Evolutionary conservation across 2,113 vertebrate species (phyloP).

Genomic region (Eptatretus burgeri): DNA sequence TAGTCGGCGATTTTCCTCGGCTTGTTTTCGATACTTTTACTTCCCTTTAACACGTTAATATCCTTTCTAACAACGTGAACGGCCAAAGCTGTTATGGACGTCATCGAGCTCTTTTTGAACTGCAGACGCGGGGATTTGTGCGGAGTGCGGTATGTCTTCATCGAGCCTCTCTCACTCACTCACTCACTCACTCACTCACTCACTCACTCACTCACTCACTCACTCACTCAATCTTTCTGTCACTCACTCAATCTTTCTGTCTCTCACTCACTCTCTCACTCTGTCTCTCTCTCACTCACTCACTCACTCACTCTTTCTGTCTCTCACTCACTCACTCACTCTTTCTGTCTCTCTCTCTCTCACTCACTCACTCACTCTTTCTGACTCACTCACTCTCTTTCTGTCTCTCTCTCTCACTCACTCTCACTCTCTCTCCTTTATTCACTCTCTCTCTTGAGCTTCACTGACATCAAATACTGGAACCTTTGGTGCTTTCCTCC

Average conservation of each 20-base stretch:
- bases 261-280: rapidly evolving
- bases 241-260: not conserved
- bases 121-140: conserved; percentile 70
- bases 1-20: no score
- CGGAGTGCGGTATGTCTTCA: conserved; percentile 44
- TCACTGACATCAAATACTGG: no score
- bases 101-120: conserved; percentile 56
- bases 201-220: rapidly evolving
- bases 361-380: not conserved
- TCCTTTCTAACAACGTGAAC: no score
- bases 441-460: no score
- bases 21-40: no score
- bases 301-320: not conserved
- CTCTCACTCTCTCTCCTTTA: not conserved
- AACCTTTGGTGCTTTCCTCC: no score
- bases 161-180: not conserved
- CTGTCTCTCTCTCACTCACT: not conserved
- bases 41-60: no score
- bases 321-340: rapidly evolving
- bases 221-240: not conserved
- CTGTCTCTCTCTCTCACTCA: not conserved
- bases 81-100: conserved; percentile 32
- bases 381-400: rapidly evolving
- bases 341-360: not conserved
- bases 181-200: rapidly evolving